Evolutionary conservation across 2,888 invertebrate species (phyloP).

Genomic region (Anodontia alba): DNA sequence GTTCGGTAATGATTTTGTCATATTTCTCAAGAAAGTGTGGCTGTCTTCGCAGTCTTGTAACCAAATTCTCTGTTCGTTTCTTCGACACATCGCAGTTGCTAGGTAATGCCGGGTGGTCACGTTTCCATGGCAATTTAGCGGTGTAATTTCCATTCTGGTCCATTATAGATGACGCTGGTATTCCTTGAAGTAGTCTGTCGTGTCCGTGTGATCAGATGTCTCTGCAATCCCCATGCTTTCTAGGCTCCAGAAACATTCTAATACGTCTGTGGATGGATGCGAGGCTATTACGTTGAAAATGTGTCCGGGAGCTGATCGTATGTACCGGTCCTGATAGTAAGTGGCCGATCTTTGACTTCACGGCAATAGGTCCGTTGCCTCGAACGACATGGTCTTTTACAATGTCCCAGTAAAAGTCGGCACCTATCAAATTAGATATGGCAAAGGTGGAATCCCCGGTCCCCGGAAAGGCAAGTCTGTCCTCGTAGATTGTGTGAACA

Average conservation of each 20-base stretch:
- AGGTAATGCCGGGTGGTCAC: constrained; percentile 16
- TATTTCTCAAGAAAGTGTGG: neutral
- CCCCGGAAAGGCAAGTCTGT: constrained; percentile 44
- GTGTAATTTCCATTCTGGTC: constrained; percentile 17
- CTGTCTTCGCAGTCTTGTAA: constrained; percentile 22
- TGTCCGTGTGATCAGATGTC: constrained; percentile 7
- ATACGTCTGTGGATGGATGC: constrained; percentile 10
- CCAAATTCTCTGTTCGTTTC: constrained; percentile 20
- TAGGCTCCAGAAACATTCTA: constrained; percentile 48
- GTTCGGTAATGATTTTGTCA: constrained; percentile 46
- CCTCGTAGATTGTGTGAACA: constrained; percentile 38
- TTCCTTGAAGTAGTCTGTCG: neutral
- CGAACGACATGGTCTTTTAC: constrained; percentile 40
- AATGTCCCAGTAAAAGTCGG: constrained; percentile 54
- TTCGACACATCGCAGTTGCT: constrained; percentile 20
- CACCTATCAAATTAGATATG: constrained; percentile 49
- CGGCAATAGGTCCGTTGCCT: constrained; percentile 54
- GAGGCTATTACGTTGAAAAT: constrained; percentile 22
- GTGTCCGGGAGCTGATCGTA: neutral
- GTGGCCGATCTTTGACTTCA: constrained; percentile 51
- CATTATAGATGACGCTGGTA: constrained; percentile 5
- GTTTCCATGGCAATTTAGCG: constrained; percentile 19
- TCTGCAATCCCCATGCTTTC: constrained; percentile 34
- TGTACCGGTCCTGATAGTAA: constrained; percentile 41
- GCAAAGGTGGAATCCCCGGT: constrained; percentile 21